These are phyloP conservation scores for Girardia tigrina DNA, from an alignment of 2,888 invertebrate genomes.

Conservation along the genomic window DNA sequence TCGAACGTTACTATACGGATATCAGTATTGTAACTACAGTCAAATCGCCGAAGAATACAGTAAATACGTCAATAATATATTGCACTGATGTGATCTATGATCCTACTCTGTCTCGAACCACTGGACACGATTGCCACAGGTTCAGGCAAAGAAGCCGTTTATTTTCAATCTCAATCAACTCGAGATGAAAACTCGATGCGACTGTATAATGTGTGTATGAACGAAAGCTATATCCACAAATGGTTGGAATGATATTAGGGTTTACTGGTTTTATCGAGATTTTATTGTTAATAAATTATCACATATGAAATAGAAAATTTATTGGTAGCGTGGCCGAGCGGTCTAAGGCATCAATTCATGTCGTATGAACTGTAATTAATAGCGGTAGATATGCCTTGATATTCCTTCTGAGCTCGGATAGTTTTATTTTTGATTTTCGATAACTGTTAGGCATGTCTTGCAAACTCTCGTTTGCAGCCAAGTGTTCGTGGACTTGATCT, in stretches of 20 bases:
- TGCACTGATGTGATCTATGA: conserved; percentile 94
- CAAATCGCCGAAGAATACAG: conserved; percentile 91
- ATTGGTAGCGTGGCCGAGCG: too few species aligned
- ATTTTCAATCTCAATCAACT: conserved; percentile 91
- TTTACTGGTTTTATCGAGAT: too few species aligned
- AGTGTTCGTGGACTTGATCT: too few species aligned
- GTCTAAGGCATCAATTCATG: too few species aligned
- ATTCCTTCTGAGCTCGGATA: too few species aligned
- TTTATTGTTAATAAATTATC: too few species aligned
- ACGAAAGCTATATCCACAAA: conserved; percentile 73
- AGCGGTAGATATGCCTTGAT: too few species aligned
- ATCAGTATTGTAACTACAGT: conserved; percentile 58
- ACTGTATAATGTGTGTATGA: conserved; percentile 86
- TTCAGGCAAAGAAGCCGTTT: conserved; percentile 82
- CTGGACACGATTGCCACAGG: conserved; percentile 97
- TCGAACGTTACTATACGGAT: conserved; percentile 58
- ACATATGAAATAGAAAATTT: too few species aligned
- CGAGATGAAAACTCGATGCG: conserved; percentile 94
- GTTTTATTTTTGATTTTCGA: too few species aligned
- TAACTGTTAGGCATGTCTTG: too few species aligned
- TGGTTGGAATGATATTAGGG: conserved; percentile 72
- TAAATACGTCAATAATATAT: conserved; percentile 96
- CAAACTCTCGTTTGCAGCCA: too few species aligned
- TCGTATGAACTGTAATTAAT: too few species aligned
- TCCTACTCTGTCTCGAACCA: conserved; percentile 88